Evolutionary conservation across 2,888 invertebrate species (phyloP), one percentile per base, ranked within the genome.

Genomic region (Artemia sp.): DNA sequence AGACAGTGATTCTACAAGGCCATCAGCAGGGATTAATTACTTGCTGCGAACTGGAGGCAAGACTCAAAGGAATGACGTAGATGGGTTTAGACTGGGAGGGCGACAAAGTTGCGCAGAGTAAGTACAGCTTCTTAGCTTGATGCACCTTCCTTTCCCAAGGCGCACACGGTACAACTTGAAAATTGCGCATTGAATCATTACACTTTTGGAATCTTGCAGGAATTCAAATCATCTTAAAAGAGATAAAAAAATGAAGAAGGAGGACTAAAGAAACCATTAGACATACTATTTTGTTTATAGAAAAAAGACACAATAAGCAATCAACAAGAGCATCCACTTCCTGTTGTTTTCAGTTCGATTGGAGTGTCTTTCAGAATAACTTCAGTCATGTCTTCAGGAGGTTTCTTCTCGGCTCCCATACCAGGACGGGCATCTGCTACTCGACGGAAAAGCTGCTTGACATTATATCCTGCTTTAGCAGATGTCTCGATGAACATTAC

Each of bases 401-500:
- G 91, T 82, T 90, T 91, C 81, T 90, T 92, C 78, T 93, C 92
- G 53, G 92, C 92, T 80, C 97, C 96, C 96, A 97, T 97, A 74
- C 97, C 97, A 70, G 97, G 97, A 77, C 97, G 83, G 76, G 97
- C 96, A 73, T 96, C 96, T 68, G 97, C 97, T 71, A 97, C 96
- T 79, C 96, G 87, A 80, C 96, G 86, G 84, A 97, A 97, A 76
- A 97, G 83, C 86, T 97, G 96, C 84, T 98, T 97, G 72, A 98
- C 98, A 83, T 98, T 98, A 80, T 97, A 97, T 71, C 97, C 97
- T 74, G 96, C 95, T 82, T 98, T 98, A 76, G 97, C 97, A 83
- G 95, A 96, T 75, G 98, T 98, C 84, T 98, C 98, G 76, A 98
- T 97, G 81, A 98, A 98, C 97, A 98, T 97, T 72, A 98, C 97